Base-by-base conservation (phyloP, 2,888 invertebrate species). In the Melanophora roralis region DNA sequence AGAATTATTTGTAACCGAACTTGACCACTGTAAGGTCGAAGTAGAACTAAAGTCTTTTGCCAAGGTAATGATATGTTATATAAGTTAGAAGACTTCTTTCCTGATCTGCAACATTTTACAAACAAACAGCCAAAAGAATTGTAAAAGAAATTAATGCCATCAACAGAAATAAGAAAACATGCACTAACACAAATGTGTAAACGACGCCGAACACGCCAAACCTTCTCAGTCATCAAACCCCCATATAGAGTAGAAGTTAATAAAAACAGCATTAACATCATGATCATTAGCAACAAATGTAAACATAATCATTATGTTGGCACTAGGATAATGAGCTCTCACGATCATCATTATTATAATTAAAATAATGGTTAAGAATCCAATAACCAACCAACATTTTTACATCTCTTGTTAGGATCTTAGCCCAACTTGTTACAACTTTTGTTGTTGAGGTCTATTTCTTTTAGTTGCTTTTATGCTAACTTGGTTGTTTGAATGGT, bases 21-120 rank as follows among this genome's bases (percentile, higher is more conserved):
- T 89, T 89, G 89, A 88, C 88, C 86, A 88, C 87, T 86, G 87
- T 87, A 85, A 88, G 89, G 89, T 88, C 89, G 88, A 86, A 87
- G 88, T 86, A 87, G 87, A 88, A 89, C 89, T 89, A 88, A 89
- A 89, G 88, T 86, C 88, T 88, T 87, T 86, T 86, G 81, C 86
- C 87, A 87, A 87, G 86, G 87, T 86, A 87, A 87, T 89, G 86
- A 87, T 88, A 88, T 89, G 89, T 89, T 89, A 89, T 89, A 89
- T 89, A 89, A 89, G 89, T 89, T 88, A 86, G 87, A 88, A 87
- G 87, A 85, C 87, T 88, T 88, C 88, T 86, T 86, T 85, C 79
- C 68, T 81, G 76, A 81, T 53, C 76, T 62, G 67, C 62, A 74
- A 74, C 77, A 76, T 77, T 76, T 71, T 55, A 67, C 60, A 43